Percentiles rank a stretch among this genome's conserved stretches.
These are phyloP conservation scores for Lates calcarifer DNA, from an alignment of 2,113 vertebrate species.

Conservation along the genomic window DNA sequence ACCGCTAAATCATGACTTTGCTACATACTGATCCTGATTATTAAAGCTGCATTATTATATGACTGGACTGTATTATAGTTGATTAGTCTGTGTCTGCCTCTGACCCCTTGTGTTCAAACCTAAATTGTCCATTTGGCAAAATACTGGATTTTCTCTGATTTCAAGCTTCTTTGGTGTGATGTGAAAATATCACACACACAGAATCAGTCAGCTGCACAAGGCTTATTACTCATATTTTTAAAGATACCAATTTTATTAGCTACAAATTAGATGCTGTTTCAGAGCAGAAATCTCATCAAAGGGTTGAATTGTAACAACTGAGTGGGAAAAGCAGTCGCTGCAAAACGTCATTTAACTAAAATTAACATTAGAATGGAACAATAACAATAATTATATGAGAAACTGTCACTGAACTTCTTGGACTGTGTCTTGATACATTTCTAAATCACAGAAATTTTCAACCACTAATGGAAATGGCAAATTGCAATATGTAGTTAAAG, in stretches of 20 bases:
- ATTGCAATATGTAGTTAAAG: neutral
- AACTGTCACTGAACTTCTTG: neutral
- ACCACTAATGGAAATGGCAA: neutral
- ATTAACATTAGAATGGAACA: neutral
- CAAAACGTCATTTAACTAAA: neutral
- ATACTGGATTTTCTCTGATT: neutral
- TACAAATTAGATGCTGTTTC: neutral
- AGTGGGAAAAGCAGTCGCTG: neutral
- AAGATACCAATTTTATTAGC: neutral
- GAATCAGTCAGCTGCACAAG: neutral
- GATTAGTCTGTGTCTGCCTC: neutral
- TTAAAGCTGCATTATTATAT: neutral
- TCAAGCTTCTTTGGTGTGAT: neutral
- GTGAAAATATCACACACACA: neutral
- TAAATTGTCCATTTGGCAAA: neutral
- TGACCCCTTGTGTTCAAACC: neutral
- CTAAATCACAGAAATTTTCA: neutral
- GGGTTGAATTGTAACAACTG: neutral
- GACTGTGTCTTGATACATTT: neutral
- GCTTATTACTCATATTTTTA: neutral
- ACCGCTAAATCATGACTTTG: neutral
- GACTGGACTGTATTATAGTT: neutral
- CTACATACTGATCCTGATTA: constrained; percentile 17
- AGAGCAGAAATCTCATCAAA: neutral
- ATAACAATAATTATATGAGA: neutral